Evolutionary conservation across 2,113 vertebrate species (phyloP).

Genomic region (Onychostoma macrolepis): DNA sequence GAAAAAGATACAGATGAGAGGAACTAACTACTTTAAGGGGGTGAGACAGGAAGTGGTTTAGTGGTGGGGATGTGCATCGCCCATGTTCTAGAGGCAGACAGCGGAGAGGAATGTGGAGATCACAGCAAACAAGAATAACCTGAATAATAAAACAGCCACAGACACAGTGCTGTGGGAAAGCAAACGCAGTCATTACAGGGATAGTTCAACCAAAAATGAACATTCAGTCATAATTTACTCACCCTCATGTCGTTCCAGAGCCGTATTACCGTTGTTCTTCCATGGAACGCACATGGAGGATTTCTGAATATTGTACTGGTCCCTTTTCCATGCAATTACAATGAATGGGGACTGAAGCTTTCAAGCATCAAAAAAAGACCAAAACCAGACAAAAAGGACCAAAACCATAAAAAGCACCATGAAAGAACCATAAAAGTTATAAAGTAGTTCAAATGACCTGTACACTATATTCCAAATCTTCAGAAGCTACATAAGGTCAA

Average conservation of each 20-base stretch:
- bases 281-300: neutral
- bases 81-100: constrained; percentile 43
- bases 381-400: neutral
- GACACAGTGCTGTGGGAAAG: constrained; percentile 28
- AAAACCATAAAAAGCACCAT: neutral
- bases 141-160: constrained; percentile 52
- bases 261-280: neutral
- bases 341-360: neutral
- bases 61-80: constrained; percentile 20
- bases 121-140: constrained; percentile 53
- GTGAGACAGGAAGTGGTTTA: constrained; percentile 37
- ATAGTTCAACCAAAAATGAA: constrained; percentile 7
- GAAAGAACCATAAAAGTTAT: neutral
- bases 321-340: neutral
- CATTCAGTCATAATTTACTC: neutral
- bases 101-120: constrained; percentile 51
- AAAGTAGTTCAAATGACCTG: neutral
- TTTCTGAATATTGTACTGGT: neutral
- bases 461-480: neutral
- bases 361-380: neutral
- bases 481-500: neutral
- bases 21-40: neutral
- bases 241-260: neutral
- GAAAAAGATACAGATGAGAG: constrained; percentile 25
- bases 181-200: constrained; percentile 10